These are phyloP conservation scores for Megalops cyprinoides DNA, from an alignment of 2,797 vertebrate species.

Conservation along the genomic window DNA sequence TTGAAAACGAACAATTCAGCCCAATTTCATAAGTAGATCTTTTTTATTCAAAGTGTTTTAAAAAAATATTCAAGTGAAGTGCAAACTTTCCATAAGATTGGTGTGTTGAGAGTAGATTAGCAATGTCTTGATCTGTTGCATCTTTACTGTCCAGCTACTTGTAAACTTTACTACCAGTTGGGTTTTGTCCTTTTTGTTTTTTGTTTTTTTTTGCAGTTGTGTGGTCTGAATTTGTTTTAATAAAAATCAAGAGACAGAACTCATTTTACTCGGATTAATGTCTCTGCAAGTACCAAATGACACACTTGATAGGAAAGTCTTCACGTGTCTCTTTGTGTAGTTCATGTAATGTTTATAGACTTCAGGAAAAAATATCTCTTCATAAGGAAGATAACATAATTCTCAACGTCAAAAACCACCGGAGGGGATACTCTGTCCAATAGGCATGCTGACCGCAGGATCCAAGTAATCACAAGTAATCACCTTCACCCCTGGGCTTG, in stretches of 20 bases:
- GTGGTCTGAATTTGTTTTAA: slow-evolving; percentile 14
- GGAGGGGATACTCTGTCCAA: too few relatives aligned
- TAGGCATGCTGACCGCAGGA: too few relatives aligned
- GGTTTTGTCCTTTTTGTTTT: too few relatives aligned
- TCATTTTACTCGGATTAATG: background rate
- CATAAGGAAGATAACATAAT: too few relatives aligned
- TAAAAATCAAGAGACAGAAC: background rate
- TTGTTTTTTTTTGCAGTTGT: background rate
- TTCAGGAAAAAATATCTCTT: too few relatives aligned
- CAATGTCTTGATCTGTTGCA: background rate
- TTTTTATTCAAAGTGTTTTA: slow-evolving; percentile 11
- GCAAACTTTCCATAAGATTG: background rate
- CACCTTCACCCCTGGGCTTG: background rate
- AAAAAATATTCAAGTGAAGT: background rate
- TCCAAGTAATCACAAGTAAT: background rate
- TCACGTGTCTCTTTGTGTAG: too few relatives aligned
- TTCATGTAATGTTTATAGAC: too few relatives aligned
- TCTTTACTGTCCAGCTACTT: background rate
- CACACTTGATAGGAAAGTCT: too few relatives aligned
- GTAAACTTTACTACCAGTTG: background rate
- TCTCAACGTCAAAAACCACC: too few relatives aligned
- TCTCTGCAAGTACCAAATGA: background rate
- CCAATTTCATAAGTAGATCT: background rate
- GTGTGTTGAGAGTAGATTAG: background rate
- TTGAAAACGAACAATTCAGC: slow-evolving; percentile 10